Evolutionary conservation across 2,797 vertebrate genomes (phyloP), one percentile per base, ranked within the genome.

Genomic region (Sparus aurata): DNA sequence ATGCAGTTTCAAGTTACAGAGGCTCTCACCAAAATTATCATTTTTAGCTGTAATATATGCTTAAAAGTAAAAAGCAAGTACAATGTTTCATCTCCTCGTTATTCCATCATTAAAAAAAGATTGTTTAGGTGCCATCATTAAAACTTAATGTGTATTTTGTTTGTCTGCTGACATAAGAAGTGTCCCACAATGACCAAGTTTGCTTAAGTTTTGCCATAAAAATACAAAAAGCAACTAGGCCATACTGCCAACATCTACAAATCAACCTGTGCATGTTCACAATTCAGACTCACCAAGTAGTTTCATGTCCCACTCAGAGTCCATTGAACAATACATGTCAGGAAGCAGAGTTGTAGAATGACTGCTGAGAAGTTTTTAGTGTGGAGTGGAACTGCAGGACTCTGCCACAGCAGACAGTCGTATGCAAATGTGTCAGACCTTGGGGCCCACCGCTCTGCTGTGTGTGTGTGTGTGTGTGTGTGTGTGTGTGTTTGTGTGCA

Each of bases 381-480:
- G 45, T 46, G 34, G 47, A 66, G 58, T 63, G 57, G 9, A 78
- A 83, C 62, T 78, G 74, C 80, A 85, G 23, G 63, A 43, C 60
- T 69, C 49, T 67, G 70, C 81, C 75, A 75, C 71, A 69, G 71
- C 15, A 71, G 81, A 87, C 85, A 81, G 68, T 57, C 77, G 61
- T 66, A 91, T 91, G 90, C 83, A 91, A 90, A 92, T 88, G 15
- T 52, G 9, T 69, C 43, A 60, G 78, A 82, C 74, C 73, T 80
- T 34, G 27, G 60, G 70, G 75, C 38, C 65, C 50, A 43, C 62
- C 57, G 41, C 30, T 68, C 25, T 25, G 12, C n/a, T 73, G 53
- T 64, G 25, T 69, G 59, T 53, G 50, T 30, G 54, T 61, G 49
- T 57, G 66, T 65, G 55, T 45, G 50, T 63, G 47, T 63, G 58